A percentile compares a stretch with the other conserved stretches of the same genome.
These are phyloP conservation scores for Oxytorus armatus DNA, from an alignment of 2,888 invertebrate species.

Conservation along the genomic window DNA sequence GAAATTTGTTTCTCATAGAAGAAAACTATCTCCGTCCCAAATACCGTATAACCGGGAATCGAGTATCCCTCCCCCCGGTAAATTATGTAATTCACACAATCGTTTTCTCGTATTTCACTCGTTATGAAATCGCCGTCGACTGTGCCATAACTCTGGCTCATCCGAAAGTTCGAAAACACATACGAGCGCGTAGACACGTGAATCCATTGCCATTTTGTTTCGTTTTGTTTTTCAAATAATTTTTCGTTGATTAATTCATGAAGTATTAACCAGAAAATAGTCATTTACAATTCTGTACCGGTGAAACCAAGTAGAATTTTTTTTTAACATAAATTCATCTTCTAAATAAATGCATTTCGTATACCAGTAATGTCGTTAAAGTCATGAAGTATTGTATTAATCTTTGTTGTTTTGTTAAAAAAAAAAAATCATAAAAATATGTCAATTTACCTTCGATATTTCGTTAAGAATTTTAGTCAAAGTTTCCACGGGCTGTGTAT, in stretches of 20 bases:
- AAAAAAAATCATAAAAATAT: not conserved
- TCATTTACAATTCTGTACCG: too few species aligned
- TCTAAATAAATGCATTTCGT: too few species aligned
- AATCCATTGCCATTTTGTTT: constrained; percentile 15
- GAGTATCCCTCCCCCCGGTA: constrained; percentile 45
- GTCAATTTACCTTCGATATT: constrained; percentile 35
- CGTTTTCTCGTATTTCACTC: constrained; percentile 63
- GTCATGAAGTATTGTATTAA: too few species aligned
- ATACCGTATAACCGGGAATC: constrained; percentile 37
- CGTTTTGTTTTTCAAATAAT: not conserved
- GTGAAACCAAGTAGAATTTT: too few species aligned
- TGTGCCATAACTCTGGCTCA: constrained; percentile 54
- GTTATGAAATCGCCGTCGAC: constrained; percentile 55
- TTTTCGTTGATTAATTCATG: not conserved
- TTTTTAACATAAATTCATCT: too few species aligned
- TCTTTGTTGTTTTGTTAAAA: too few species aligned
- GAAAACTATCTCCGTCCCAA: constrained; percentile 37
- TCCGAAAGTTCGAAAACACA: constrained; percentile 45
- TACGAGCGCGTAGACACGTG: constrained; percentile 4
- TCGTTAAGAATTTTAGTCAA: not conserved
- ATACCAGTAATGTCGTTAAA: too few species aligned
- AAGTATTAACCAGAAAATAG: not conserved
- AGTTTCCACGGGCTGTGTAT: constrained; percentile 8
- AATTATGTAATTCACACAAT: constrained; percentile 68
- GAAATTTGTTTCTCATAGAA: constrained; percentile 17